Conservation (phyloP, 2,888 invertebrate genomes). For the Limnephilus rhombicus region DNA sequence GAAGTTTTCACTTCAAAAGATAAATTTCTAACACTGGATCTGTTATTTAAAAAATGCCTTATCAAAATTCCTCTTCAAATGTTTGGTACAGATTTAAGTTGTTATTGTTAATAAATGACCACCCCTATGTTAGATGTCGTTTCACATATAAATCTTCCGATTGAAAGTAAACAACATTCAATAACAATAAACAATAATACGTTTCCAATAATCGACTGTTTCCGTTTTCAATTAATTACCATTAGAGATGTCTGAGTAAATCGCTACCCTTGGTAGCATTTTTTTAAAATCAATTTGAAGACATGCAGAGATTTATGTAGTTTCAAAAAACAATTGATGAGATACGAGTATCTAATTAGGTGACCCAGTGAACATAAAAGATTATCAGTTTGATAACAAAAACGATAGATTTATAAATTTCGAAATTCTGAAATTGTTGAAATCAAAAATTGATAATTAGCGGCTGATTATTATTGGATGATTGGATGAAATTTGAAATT, state of each 20-base stretch:
- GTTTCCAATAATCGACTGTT: not conserved
- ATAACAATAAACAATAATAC: not conserved
- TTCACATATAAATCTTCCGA: not conserved
- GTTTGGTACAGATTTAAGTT: not conserved
- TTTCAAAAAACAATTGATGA: not conserved
- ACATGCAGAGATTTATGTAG: too few species aligned
- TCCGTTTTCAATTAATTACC: not conserved
- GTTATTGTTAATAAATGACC: not conserved
- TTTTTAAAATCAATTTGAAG: not conserved
- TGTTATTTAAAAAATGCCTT: not conserved
- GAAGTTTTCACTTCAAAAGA: too few species aligned
- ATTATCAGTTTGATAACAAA: too few species aligned
- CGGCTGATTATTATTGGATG: too few species aligned
- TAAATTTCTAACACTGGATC: not conserved
- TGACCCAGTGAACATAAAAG: too few species aligned
- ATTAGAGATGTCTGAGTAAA: not conserved
- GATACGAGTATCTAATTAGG: too few species aligned
- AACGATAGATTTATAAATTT: too few species aligned
- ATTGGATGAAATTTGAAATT: too few species aligned
- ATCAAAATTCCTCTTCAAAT: not conserved
- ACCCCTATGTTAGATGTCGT: not conserved
- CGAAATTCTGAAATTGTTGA: too few species aligned
- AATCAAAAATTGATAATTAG: too few species aligned
- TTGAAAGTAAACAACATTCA: not conserved
- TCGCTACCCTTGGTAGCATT: not conserved